Percentiles rank a stretch among this genome's conserved stretches.
Conservation (phyloP, 2,113 vertebrate genomes). For the Mugil cephalus region DNA sequence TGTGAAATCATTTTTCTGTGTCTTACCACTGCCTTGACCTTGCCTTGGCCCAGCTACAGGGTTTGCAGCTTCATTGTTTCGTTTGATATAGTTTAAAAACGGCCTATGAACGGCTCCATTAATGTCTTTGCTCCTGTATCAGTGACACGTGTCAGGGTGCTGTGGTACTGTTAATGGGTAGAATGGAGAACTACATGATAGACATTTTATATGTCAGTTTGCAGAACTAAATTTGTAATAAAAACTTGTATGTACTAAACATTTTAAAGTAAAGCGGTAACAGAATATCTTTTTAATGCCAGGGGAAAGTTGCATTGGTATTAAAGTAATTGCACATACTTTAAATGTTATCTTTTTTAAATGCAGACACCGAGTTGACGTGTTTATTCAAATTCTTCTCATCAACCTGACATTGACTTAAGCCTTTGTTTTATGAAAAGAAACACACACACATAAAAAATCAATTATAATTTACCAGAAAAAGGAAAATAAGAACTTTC, state of each 20-base stretch:
- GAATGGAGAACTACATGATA: neutral
- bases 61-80: neutral
- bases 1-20: neutral
- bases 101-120: neutral
- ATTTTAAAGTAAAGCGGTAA: neutral
- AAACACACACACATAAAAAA: no score
- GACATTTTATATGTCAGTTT: slow-evolving; percentile 5
- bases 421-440: no score
- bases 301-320: no score
- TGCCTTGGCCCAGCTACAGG: neutral
- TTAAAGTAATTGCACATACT: no score
- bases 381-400: no score
- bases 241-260: neutral
- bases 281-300: no score
- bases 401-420: no score
- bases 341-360: no score
- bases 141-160: neutral
- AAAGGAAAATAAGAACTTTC: no score
- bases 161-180: neutral
- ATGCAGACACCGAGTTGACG: no score
- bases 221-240: neutral
- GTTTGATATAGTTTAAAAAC: neutral
- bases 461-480: no score
- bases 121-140: neutral
- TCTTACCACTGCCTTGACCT: neutral